phyloP scores from a whole-genome alignment of 2,888 invertebrate species.

The Frankliniella fusca region DNA sequence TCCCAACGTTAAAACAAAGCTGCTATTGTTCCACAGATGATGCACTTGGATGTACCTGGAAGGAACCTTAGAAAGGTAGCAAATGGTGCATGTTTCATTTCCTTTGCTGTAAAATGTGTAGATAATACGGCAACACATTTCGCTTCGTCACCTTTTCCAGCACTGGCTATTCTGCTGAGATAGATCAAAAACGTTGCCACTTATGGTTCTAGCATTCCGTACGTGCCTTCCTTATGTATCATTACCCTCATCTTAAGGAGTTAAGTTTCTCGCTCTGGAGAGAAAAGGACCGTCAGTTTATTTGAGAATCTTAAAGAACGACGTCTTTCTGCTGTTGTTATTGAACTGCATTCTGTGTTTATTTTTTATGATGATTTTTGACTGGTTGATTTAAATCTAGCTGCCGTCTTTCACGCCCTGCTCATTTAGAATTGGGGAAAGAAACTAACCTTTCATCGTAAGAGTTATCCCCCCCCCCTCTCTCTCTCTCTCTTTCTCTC shows the following conservation, averaged over 20 bases:
- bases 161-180: constrained; percentile 17
- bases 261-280: no score
- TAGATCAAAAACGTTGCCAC: background rate
- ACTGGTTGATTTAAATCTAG: background rate
- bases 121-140: constrained; percentile 14
- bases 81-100: constrained; percentile 29
- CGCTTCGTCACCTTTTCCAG: constrained; percentile 12
- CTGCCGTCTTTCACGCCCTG: constrained; percentile 12
- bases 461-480: no score
- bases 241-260: no score
- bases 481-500: background rate
- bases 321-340: no score
- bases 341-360: no score
- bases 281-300: no score
- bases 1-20: constrained; percentile 27
- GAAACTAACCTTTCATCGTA: background rate
- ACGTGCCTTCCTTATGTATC: no score
- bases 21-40: constrained; percentile 40
- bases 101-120: constrained; percentile 9
- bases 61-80: constrained; percentile 45
- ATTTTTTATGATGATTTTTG: no score
- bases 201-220: background rate
- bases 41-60: constrained; percentile 44
- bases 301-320: no score
- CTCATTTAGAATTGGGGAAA: background rate